Conservation (phyloP, 2,113 vertebrate species). For the Rhizomys pruinosus region DNA sequence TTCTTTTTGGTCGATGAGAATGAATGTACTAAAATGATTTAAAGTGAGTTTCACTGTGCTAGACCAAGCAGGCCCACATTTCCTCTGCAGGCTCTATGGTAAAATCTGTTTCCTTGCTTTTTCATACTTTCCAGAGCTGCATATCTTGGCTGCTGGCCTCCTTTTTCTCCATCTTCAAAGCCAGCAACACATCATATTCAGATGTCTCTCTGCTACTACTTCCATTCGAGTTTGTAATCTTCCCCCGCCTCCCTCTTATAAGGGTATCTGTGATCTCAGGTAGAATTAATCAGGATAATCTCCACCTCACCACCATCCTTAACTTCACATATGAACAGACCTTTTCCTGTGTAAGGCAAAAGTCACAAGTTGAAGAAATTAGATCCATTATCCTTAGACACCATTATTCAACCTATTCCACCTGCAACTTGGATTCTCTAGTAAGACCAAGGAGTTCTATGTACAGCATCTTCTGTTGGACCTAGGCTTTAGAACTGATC, state of each 20-base stretch:
- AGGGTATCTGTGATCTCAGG: neutral
- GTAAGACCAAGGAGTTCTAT: neutral
- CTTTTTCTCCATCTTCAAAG: conserved; percentile 2
- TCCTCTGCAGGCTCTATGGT: neutral
- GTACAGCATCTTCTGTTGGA: neutral
- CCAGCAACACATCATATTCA: neutral
- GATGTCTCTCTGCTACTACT: neutral
- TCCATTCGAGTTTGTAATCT: neutral
- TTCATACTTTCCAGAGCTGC: neutral
- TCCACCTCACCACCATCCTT: neutral
- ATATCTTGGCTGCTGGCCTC: neutral
- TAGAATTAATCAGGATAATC: neutral
- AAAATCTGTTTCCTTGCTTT: neutral
- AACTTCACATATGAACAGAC: neutral
- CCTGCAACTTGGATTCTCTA: neutral
- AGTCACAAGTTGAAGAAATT: neutral
- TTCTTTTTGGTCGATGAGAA: neutral
- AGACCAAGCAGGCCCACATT: neutral
- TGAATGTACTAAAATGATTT: neutral
- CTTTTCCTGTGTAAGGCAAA: neutral
- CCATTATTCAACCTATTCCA: neutral
- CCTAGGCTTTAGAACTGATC: neutral
- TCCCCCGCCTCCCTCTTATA: neutral
- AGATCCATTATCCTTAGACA: neutral
- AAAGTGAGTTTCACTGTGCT: neutral